phyloP scores from a whole-genome alignment of 2,113 vertebrate species.

The Clupea harengus region DNA sequence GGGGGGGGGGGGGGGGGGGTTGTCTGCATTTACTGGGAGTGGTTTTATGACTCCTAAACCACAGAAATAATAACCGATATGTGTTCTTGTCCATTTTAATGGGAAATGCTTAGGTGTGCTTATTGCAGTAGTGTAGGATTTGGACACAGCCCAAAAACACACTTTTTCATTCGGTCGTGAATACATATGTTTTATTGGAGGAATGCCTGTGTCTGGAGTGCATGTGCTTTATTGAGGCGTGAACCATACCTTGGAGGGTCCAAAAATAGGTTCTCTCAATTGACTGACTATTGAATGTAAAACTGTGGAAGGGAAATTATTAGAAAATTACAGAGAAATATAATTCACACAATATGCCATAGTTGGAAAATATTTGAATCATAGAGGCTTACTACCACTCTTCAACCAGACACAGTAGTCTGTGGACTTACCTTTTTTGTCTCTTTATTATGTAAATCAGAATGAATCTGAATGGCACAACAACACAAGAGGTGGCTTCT shows the following conservation, averaged over 20 bases:
- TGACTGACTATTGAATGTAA: not conserved
- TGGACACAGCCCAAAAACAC: no score
- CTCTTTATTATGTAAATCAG: not conserved
- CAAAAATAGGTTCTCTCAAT: not conserved
- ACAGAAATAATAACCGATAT: not conserved
- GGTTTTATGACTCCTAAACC: not conserved
- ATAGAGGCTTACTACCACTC: not conserved
- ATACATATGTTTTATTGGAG: no score
- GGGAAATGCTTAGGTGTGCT: no score
- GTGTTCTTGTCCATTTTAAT: not conserved
- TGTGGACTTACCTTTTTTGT: not conserved
- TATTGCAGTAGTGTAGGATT: not conserved
- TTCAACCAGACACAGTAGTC: not conserved
- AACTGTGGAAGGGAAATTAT: not conserved
- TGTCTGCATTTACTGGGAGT: not conserved
- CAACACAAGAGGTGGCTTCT: not conserved
- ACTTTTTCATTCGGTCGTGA: no score
- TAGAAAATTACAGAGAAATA: not conserved
- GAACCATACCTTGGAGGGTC: no score
- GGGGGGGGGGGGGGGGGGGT: not conserved
- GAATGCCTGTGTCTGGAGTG: no score
- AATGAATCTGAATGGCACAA: not conserved
- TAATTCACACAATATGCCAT: not conserved
- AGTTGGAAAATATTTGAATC: not conserved
- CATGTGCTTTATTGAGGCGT: no score